Percentiles rank a stretch among this genome's conserved stretches.
phyloP scores from a whole-genome alignment of 2,113 vertebrate species.

The Tachysurus fulvidraco region DNA sequence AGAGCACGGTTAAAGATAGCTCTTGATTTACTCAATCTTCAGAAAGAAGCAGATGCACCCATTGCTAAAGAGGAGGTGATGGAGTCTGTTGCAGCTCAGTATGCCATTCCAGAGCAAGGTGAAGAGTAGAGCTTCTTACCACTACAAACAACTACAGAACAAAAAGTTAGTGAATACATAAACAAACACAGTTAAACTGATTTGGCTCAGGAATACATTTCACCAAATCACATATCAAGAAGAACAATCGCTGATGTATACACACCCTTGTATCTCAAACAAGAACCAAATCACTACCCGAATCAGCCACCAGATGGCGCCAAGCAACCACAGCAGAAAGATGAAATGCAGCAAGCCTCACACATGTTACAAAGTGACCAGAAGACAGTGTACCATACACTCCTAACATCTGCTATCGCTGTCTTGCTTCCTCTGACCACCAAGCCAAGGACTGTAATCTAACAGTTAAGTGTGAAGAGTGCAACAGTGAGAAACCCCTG shows the following conservation, averaged over 20 bases:
- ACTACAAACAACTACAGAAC: neutral
- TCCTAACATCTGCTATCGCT: conserved; percentile 8
- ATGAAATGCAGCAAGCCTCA: neutral
- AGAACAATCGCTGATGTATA: neutral
- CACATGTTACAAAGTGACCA: neutral
- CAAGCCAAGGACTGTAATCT: neutral
- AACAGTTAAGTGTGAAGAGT: neutral
- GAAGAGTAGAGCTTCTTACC: neutral
- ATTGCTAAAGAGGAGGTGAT: conserved; percentile 2
- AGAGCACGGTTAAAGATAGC: neutral
- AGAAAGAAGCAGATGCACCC: neutral
- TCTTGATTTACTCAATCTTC: neutral
- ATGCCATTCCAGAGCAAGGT: neutral
- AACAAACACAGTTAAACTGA: neutral
- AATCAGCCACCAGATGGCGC: no score
- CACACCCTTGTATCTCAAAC: neutral
- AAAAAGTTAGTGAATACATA: neutral
- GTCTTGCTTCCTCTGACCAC: neutral
- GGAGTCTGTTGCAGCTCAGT: neutral
- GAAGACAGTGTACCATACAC: neutral
- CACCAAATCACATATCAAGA: neutral
- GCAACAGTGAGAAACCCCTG: neutral
- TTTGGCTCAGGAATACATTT: neutral
- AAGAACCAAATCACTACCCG: neutral
- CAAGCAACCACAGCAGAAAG: neutral